Conservation (phyloP, 2,113 vertebrate species). For the Archilochus colubris region DNA sequence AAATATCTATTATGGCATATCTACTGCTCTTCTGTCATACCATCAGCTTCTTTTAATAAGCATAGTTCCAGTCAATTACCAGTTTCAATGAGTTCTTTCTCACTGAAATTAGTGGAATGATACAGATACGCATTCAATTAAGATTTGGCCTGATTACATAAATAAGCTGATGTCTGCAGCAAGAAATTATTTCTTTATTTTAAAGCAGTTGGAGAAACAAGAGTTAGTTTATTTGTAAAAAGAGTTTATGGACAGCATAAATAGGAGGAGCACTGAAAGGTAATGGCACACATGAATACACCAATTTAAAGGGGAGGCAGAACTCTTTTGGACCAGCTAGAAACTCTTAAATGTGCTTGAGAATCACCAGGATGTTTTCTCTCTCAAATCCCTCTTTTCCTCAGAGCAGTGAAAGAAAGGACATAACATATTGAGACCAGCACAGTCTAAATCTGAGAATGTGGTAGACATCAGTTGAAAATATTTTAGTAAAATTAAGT, state of each 20-base stretch:
- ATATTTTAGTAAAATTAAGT: neutral
- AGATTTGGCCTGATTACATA: neutral
- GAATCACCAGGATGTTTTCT: neutral
- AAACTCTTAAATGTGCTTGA: neutral
- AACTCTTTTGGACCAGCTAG: neutral
- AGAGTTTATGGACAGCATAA: neutral
- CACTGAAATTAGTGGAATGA: neutral
- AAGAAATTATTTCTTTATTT: neutral
- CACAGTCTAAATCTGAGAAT: neutral
- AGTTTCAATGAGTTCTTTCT: neutral
- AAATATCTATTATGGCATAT: neutral
- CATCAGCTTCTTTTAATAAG: constrained; percentile 2
- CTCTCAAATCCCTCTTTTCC: neutral
- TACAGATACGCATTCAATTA: neutral
- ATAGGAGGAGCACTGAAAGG: neutral
- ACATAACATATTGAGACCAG: neutral
- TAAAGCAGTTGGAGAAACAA: neutral
- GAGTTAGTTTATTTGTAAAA: neutral
- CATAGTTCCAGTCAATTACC: neutral
- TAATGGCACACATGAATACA: neutral
- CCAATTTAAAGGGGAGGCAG: neutral
- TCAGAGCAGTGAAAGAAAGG: neutral
- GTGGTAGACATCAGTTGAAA: neutral
- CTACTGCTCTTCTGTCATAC: neutral
- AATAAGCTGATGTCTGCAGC: neutral